A percentile compares a stretch with the other conserved stretches of the same genome.
Conservation (phyloP, 1,140 invertebrate species). For the Drosophila ohnishii region DNA sequence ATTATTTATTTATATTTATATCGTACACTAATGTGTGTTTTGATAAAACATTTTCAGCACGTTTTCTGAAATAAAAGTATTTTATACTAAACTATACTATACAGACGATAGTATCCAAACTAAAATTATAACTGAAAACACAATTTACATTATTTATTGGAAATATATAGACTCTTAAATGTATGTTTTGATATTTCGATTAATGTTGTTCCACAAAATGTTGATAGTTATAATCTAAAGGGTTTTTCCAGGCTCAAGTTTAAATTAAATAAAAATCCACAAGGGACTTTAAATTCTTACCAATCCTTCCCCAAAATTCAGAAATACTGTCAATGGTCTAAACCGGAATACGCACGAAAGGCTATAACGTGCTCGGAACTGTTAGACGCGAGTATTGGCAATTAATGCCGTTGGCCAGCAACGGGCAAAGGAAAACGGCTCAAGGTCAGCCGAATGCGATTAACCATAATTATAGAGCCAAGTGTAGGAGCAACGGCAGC, state of each 20-base stretch:
- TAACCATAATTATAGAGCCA: conserved; percentile 73
- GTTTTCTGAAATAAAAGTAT: not conserved
- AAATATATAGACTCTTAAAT: not conserved
- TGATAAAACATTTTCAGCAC: too few species aligned
- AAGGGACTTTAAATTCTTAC: not conserved
- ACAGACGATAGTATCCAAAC: too few species aligned
- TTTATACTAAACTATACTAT: too few species aligned
- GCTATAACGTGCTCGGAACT: conserved; percentile 44
- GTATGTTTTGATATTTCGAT: not conserved
- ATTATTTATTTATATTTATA: too few species aligned
- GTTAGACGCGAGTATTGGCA: conserved; percentile 46
- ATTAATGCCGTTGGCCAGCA: conserved; percentile 43
- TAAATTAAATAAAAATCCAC: too few species aligned
- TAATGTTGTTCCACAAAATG: not conserved
- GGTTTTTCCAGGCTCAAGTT: too few species aligned
- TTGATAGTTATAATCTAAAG: too few species aligned
- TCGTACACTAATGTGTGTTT: too few species aligned
- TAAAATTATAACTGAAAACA: not conserved
- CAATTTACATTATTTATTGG: not conserved
- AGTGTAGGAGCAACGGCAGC: conserved; percentile 44
- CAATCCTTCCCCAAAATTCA: not conserved
- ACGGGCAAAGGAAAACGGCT: conserved; percentile 59
- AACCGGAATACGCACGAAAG: conserved; percentile 28
- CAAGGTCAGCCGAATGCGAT: conserved; percentile 72
- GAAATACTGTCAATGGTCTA: conserved; percentile 29